Evolutionary conservation across 2,113 vertebrate species (phyloP).

Genomic region (Cavia aperea): DNA sequence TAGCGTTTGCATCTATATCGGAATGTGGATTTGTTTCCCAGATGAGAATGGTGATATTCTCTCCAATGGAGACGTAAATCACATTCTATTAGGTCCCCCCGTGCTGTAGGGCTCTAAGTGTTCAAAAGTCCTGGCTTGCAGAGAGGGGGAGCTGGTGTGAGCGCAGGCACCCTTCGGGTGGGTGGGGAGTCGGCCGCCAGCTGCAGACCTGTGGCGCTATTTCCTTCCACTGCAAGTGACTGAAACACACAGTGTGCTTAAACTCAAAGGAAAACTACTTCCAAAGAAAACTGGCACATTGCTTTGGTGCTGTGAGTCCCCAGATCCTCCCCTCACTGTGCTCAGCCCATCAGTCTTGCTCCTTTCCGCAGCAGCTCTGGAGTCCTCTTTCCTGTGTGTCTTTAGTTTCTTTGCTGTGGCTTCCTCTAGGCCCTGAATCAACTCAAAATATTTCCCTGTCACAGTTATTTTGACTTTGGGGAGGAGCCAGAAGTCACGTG

Average conservation of each 20-base stretch:
- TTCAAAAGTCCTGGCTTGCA: slow-evolving; percentile 65
- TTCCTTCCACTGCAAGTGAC: not conserved
- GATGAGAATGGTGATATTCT: slow-evolving; percentile 64
- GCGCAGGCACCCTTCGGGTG: fast-evolving
- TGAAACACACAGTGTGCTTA: not conserved
- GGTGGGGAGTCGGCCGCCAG: fast-evolving
- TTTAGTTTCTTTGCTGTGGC: not conserved
- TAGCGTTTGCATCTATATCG: slow-evolving; percentile 64
- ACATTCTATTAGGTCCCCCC: slow-evolving; percentile 64
- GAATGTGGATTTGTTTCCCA: slow-evolving; percentile 66
- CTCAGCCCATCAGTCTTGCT: not conserved
- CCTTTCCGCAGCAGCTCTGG: not conserved
- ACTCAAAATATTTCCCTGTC: not conserved
- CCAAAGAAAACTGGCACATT: not conserved
- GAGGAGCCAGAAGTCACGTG: not conserved
- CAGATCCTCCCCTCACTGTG: not conserved
- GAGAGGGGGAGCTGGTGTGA: not conserved
- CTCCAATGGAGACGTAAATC: slow-evolving; percentile 68
- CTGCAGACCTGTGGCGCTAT: fast-evolving
- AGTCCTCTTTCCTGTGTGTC: not conserved
- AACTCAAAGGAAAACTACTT: not conserved
- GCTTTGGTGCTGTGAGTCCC: too few relatives aligned
- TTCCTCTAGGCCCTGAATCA: not conserved
- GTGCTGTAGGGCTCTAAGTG: slow-evolving; percentile 52
- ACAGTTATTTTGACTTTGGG: not conserved